These are phyloP conservation scores for Poeciliopsis gracilis DNA, from an alignment of 2,797 vertebrate species.

Conservation along the genomic window DNA sequence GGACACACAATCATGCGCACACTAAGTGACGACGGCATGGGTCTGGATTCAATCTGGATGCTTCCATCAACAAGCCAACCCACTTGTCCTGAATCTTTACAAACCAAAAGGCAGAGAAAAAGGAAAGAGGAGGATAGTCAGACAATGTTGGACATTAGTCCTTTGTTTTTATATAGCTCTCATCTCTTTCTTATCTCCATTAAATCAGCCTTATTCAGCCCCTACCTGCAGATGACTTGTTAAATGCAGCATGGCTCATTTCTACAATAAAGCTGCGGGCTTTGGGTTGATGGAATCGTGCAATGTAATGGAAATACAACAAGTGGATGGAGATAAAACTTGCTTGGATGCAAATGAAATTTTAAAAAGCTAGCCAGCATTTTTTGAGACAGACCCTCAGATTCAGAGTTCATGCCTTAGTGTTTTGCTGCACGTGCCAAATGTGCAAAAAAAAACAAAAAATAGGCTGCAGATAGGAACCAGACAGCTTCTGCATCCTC, in stretches of 20 bases:
- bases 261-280: neutral
- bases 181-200: constrained; percentile 44
- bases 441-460: neutral
- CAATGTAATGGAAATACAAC: neutral
- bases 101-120: constrained; percentile 39
- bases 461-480: neutral
- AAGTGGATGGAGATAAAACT: neutral
- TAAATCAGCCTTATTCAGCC: constrained; percentile 12
- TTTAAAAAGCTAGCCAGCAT: neutral
- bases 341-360: neutral
- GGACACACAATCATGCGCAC: constrained; percentile 28
- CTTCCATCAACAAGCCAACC: constrained; percentile 65
- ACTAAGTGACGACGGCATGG: constrained; percentile 47
- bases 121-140: neutral
- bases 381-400: neutral
- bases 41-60: constrained; percentile 74
- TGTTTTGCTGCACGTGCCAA: neutral
- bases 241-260: neutral
- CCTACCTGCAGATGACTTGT: constrained; percentile 5
- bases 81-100: constrained; percentile 63
- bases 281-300: neutral
- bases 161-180: constrained; percentile 30
- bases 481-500: neutral
- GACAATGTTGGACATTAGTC: constrained; percentile 1
- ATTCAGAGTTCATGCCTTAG: neutral